Evolutionary conservation across 37 sponge, comb jelly and placozoan genomes (phyloP), one percentile per base, ranked within the genome.

Genomic region (Cladorhizidae sp.): DNA sequence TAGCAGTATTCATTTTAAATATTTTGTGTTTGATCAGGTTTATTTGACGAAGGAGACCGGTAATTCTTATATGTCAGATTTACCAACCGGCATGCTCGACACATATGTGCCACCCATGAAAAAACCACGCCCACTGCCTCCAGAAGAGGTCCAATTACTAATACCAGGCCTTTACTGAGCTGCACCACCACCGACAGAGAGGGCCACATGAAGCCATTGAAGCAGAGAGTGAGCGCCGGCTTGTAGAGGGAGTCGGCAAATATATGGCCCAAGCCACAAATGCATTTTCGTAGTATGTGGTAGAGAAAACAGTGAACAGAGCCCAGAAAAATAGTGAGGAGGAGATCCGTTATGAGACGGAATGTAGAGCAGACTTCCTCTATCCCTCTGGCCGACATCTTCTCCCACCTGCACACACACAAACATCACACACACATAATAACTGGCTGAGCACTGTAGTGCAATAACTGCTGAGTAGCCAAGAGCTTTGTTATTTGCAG

Each of bases 391-490:
- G 33, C 40, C 1, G 80, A 76, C 35, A 95, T 91, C 29, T 81
- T 70, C 67, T 90, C 85, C 11, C 84, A 86, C 32, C 85, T 84
- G 23, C 73, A 45, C 14, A 49, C 73, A 73, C 25, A 40, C 49
- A 40, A 11, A 18, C 73, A 73, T 45, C 69, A 68, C 69, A 35
- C 69, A 68, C 38, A 68, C 38, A 68, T 32, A 68, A n/a, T n/a
- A n/a, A n/a, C n/a, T n/a, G n/a, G n/a, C n/a, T n/a, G n/a, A n/a
- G n/a, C n/a, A n/a, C n/a, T n/a, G n/a, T n/a, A n/a, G n/a, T n/a
- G n/a, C n/a, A 74, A 67, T 31, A 85, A 72, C 38, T 81, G 91
- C 41, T 91, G 90, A 0, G 82, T 90, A n/a, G n/a, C n/a, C n/a
- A n/a, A n/a, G n/a, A n/a, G n/a, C n/a, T n/a, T n/a, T n/a, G n/a